These are phyloP conservation scores for Electrona antarctica DNA, from an alignment of 2,113 vertebrate species.

Conservation along the genomic window DNA sequence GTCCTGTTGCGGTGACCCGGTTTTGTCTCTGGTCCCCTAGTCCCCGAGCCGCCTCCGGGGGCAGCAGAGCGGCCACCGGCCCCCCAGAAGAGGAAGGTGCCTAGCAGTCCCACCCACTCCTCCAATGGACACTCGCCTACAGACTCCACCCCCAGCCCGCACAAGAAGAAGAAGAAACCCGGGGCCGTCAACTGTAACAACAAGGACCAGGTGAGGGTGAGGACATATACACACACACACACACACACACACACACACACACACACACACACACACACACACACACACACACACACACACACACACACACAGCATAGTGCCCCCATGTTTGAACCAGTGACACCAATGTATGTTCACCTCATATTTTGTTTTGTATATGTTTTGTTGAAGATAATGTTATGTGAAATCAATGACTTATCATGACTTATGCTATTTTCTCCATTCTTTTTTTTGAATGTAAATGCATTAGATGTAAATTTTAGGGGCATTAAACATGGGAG, in stretches of 20 bases:
- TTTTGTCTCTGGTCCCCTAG: constrained; percentile 48
- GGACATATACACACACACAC: too few relatives aligned
- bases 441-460: not conserved
- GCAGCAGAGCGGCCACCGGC: constrained; percentile 84
- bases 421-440: not conserved
- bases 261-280: too few relatives aligned
- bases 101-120: constrained; percentile 91
- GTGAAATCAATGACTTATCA: not conserved
- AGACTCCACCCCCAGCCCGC: constrained; percentile 90
- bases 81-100: constrained; percentile 91
- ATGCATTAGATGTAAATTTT: constrained; percentile 3
- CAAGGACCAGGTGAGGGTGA: constrained; percentile 92
- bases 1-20: constrained; percentile 8
- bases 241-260: too few relatives aligned
- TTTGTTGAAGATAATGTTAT: constrained; percentile 8
- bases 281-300: too few relatives aligned
- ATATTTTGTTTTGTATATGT: not conserved
- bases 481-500: not conserved
- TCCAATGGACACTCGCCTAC: constrained; percentile 97
- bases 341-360: constrained; percentile 13
- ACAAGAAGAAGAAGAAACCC: constrained; percentile 99
- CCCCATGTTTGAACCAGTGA: not conserved
- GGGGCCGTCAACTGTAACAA: constrained; percentile 88
- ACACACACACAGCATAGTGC: not conserved
- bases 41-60: constrained; percentile 87